phyloP scores from a whole-genome alignment of 2,797 vertebrate genomes.

The Carduelis carduelis region DNA sequence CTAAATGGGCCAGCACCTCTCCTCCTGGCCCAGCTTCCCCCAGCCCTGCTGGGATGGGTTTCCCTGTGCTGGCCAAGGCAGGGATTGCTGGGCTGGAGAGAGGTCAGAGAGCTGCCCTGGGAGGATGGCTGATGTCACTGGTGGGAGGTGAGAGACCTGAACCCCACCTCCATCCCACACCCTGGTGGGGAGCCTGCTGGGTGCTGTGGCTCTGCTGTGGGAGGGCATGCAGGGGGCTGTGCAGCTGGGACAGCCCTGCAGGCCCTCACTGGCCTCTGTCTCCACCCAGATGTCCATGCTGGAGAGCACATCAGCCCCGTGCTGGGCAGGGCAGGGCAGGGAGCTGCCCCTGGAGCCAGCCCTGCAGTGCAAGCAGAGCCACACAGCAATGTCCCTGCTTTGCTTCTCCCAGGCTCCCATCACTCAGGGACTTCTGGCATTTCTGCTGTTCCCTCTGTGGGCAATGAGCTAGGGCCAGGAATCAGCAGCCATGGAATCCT shows the following conservation, averaged over 20 bases:
- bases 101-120: background rate
- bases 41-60: background rate
- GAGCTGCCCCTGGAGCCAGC: background rate
- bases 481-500: background rate
- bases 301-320: fast-evolving
- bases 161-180: no score
- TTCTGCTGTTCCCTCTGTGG: background rate
- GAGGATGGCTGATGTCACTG: background rate
- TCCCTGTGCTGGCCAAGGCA: no score
- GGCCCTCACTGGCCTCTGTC: fast-evolving
- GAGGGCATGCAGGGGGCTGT: background rate
- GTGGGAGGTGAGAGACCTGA: background rate
- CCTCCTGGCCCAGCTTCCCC: background rate
- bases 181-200: fast-evolving
- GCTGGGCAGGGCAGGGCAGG: fast-evolving
- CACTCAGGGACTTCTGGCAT: fast-evolving
- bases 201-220: background rate
- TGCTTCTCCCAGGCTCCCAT: background rate
- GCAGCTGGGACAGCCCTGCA: background rate
- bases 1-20: background rate
- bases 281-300: fast-evolving
- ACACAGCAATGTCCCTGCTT: fast-evolving
- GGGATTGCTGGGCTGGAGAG: background rate
- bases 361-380: background rate
- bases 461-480: background rate